These are phyloP conservation scores for Pterocles orientalis DNA, from an alignment of 2,113 vertebrate species.

Conservation along the genomic window DNA sequence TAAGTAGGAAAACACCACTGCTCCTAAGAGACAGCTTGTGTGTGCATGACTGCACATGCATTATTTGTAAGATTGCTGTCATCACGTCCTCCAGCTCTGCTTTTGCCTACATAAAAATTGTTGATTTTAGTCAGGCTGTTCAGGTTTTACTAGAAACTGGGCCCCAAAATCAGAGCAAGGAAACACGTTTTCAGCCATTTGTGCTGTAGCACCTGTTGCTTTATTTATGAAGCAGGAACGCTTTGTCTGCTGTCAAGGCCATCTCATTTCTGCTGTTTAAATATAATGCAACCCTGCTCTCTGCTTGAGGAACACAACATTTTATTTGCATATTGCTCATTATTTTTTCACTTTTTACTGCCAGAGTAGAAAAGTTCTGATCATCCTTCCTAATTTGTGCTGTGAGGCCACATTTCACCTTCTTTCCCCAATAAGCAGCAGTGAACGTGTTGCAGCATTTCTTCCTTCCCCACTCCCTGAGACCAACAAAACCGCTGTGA, in stretches of 20 bases:
- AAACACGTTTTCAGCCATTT: background rate
- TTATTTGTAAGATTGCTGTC: background rate
- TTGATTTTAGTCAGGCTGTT: background rate
- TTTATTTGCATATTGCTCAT: background rate
- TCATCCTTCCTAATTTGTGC: background rate
- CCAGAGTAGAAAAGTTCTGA: background rate
- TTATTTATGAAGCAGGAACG: background rate
- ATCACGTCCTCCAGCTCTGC: background rate
- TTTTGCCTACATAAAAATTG: background rate
- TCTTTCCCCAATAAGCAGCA: background rate
- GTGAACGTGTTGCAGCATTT: fast-evolving
- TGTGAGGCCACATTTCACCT: fast-evolving
- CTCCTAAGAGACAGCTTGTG: background rate
- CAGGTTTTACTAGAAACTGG: background rate
- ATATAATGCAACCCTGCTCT: background rate
- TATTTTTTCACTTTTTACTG: background rate
- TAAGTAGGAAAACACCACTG: background rate
- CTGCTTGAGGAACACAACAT: background rate
- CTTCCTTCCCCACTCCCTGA: background rate
- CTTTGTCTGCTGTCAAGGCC: background rate
- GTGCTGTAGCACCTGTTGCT: background rate
- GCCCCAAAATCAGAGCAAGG: background rate
- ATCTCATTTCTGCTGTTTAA: background rate
- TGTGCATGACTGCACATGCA: too few species aligned
- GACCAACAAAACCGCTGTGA: background rate